phyloP scores from a whole-genome alignment of 1,140 invertebrate species.

The Bombus pascuorum region DNA sequence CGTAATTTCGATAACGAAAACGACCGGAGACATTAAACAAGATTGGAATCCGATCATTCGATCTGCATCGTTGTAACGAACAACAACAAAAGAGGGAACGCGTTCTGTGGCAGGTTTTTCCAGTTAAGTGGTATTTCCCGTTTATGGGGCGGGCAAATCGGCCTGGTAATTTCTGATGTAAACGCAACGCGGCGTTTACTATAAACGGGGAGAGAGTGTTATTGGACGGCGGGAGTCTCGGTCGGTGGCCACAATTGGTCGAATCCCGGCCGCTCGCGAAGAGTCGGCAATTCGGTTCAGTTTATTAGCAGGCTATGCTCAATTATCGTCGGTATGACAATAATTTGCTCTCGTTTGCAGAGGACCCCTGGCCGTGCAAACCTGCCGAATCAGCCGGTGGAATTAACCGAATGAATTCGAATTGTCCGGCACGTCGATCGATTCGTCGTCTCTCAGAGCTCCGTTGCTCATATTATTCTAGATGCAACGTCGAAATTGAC shows the following conservation, averaged over 20 bases:
- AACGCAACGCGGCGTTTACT: slow-evolving; percentile 35
- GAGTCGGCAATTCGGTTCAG: slow-evolving; percentile 57
- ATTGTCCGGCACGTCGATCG: slow-evolving; percentile 48
- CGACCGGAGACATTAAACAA: background rate
- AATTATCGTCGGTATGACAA: slow-evolving; percentile 71
- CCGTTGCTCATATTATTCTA: slow-evolving; percentile 44
- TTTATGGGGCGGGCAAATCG: slow-evolving; percentile 25
- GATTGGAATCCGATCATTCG: background rate
- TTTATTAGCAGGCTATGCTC: slow-evolving; percentile 69
- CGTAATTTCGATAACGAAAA: background rate
- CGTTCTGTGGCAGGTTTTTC: background rate
- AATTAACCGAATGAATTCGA: slow-evolving; percentile 65
- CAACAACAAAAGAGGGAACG: background rate
- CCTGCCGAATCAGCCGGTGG: slow-evolving; percentile 37
- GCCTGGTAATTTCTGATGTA: slow-evolving; percentile 39
- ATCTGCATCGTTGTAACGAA: background rate
- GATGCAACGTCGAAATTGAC: slow-evolving; percentile 36
- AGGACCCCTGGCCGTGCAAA: background rate
- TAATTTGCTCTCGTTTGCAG: slow-evolving; percentile 66
- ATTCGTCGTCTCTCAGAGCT: slow-evolving; percentile 2
- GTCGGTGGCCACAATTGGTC: slow-evolving; percentile 39
- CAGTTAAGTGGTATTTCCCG: slow-evolving; percentile 22
- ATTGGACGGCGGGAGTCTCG: background rate
- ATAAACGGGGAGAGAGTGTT: slow-evolving; percentile 39
- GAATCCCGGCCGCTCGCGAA: slow-evolving; percentile 48